Conservation (phyloP, 2,888 invertebrate genomes). For the Leistus spinibarbis region DNA sequence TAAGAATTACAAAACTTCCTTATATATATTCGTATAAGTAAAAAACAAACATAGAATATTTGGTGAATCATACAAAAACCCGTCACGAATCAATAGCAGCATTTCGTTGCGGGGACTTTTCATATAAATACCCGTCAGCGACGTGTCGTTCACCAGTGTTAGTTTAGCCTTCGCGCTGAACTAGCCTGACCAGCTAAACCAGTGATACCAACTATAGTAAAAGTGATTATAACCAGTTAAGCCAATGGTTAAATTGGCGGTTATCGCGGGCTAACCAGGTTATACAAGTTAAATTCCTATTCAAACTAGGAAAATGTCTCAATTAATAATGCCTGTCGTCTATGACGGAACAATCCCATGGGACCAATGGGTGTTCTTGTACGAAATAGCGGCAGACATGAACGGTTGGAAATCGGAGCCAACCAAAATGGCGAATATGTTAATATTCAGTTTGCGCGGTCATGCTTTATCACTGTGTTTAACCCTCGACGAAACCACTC, state of each 20-base stretch:
- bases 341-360: slow-evolving; percentile 32
- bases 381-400: slow-evolving; percentile 31
- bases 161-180: slow-evolving; percentile 24
- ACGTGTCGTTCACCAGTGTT: slow-evolving; percentile 17
- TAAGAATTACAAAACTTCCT: no score
- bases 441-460: slow-evolving; percentile 29
- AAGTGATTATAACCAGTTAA: neutral
- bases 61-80: neutral
- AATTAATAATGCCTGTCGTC: slow-evolving; percentile 28
- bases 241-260: neutral
- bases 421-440: slow-evolving; percentile 23
- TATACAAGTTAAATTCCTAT: neutral
- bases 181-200: slow-evolving; percentile 17
- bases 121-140: slow-evolving; percentile 27
- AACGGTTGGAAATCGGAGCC: slow-evolving; percentile 25
- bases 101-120: neutral
- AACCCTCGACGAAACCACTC: slow-evolving; percentile 20
- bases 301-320: slow-evolving; percentile 12
- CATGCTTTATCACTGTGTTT: slow-evolving; percentile 28
- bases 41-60: neutral
- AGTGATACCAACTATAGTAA: neutral
- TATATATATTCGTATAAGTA: no score
- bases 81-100: neutral
- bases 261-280: neutral
- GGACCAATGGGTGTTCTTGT: slow-evolving; percentile 33